Evolutionary conservation across 2,113 vertebrate species (phyloP).

Genomic region (Trogon surrucura): DNA sequence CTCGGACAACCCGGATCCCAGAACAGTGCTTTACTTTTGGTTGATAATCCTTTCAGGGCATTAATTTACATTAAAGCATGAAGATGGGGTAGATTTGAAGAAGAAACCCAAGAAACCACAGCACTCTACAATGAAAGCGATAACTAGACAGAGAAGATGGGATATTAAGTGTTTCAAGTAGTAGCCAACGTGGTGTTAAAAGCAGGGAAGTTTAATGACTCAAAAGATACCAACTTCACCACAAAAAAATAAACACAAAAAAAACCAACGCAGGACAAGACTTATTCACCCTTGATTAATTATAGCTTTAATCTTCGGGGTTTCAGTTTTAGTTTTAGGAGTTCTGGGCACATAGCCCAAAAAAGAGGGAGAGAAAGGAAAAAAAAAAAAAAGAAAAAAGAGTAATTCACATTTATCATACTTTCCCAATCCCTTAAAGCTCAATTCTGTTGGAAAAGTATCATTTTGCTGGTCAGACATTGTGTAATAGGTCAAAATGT

Average conservation of each 20-base stretch:
- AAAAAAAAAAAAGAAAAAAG: neutral
- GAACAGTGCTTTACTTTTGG: neutral
- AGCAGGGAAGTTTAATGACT: neutral
- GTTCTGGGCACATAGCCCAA: neutral
- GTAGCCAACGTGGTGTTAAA: neutral
- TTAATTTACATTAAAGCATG: neutral
- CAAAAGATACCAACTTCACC: neutral
- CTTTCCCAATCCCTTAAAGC: neutral
- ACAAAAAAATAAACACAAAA: neutral
- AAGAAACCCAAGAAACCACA: neutral
- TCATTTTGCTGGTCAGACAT: neutral
- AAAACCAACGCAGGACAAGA: neutral
- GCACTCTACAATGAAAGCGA: neutral
- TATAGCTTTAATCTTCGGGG: neutral
- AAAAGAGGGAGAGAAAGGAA: neutral
- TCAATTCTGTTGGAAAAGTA: neutral
- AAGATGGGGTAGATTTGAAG: neutral
- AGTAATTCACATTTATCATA: neutral
- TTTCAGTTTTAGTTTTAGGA: constrained; percentile 22
- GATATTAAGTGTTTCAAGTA: neutral
- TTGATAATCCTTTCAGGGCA: neutral
- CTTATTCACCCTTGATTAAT: constrained; percentile 3
- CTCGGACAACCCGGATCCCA: neutral
- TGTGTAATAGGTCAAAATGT: neutral
- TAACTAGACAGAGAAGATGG: neutral